A percentile compares a stretch with the other conserved stretches of the same genome.
phyloP scores from a whole-genome alignment of 1,140 invertebrate genomes.

The Cylas formicarius region DNA sequence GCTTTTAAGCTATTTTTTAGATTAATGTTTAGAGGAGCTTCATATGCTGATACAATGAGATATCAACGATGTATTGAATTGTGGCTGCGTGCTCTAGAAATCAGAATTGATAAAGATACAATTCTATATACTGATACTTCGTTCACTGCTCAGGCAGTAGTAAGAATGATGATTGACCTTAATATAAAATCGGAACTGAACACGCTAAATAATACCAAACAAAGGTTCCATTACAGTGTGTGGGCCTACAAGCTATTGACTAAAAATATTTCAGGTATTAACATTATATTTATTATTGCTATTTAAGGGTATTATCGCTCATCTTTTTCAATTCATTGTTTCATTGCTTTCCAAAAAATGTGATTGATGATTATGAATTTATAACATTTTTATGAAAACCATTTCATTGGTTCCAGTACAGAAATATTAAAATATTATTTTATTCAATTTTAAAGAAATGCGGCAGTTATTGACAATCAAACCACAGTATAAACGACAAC shows the following conservation, averaged over 20 bases:
- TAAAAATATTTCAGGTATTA: conserved; percentile 45
- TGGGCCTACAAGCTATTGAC: conserved; percentile 62
- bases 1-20: conserved; percentile 16
- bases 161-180: conserved; percentile 70
- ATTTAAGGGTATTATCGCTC: no score
- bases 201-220: conserved; percentile 45
- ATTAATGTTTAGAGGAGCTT: conserved; percentile 61
- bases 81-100: conserved; percentile 72
- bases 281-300: no score
- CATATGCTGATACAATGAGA: conserved; percentile 76
- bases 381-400: no score
- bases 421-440: conserved; percentile 6
- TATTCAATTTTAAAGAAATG: conserved; percentile 45
- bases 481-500: conserved; percentile 68
- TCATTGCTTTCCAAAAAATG: no score
- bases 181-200: conserved; percentile 55
- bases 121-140: conserved; percentile 67
- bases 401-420: neutral
- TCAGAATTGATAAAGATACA: conserved; percentile 64
- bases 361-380: no score
- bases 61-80: conserved; percentile 81
- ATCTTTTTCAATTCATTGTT: no score
- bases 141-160: conserved; percentile 72
- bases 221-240: conserved; percentile 65
- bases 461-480: conserved; percentile 56